These are phyloP conservation scores for Gryllus bimaculatus DNA, from an alignment of 1,140 invertebrate species.

Conservation along the genomic window DNA sequence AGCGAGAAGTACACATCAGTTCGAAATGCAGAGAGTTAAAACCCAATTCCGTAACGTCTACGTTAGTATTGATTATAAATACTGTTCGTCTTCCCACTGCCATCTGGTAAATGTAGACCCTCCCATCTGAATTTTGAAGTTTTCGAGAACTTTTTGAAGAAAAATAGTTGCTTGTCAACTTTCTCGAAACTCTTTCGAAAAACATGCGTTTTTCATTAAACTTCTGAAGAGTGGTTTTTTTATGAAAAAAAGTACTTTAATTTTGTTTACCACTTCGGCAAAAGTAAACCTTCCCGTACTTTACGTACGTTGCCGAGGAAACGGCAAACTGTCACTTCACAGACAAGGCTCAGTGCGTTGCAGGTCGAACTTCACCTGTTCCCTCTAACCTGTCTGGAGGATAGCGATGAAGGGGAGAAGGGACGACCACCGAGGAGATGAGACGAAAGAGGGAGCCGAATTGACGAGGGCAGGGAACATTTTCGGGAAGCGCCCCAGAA, in stretches of 20 bases:
- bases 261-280: not conserved
- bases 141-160: not conserved
- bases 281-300: not conserved
- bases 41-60: no score
- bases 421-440: no score
- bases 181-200: not conserved
- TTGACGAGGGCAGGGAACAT: no score
- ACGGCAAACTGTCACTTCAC: not conserved
- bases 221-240: not conserved
- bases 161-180: not conserved
- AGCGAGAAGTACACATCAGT: no score
- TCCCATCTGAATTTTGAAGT: not conserved
- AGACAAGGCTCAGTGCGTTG: not conserved
- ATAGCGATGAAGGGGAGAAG: no score
- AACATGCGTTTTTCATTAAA: not conserved
- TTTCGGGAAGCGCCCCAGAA: no score
- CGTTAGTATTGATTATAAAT: no score
- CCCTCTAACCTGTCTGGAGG: no score
- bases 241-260: not conserved
- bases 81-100: no score
- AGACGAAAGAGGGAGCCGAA: no score
- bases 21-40: no score
- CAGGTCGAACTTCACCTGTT: not conserved
- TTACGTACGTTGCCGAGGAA: not conserved
- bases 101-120: no score